Evolutionary conservation across 2,113 vertebrate genomes (phyloP), one percentile per base, ranked within the genome.

Genomic region (Mobula birostris): DNA sequence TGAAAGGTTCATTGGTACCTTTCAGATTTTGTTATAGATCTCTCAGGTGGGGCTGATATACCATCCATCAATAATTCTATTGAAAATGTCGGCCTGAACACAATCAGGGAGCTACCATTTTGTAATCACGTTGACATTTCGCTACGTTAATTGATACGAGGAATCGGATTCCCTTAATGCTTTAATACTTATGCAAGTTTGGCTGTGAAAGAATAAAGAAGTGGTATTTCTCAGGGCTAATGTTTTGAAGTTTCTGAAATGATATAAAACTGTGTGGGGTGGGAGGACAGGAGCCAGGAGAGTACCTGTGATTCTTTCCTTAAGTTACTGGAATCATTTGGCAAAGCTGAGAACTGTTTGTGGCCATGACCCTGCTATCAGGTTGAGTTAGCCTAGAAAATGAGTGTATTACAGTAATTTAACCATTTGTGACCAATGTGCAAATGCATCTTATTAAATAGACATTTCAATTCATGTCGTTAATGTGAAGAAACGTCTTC

Each of bases 401-500:
- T 95, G 94, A 96, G 94, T 95, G 94, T 96, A 94, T 95, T 95
- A 96, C 95, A 95, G 95, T 95, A 95, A 94, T 95, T 96, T 96
- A 96, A 96, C 95, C 95, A 95, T 95, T 96, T 96, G 94, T 95
- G 95, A 95, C 95, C 95, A 95, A 95, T 94, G 95, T 94, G 76
- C 95, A 95, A 97, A 95, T 95, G 95, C 96, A 95, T 96, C 95
- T 96, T 96, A 97, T 97, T 97, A 97, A 97, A 96, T 95, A 96
- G 96, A 96, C 96, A 95, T 96, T 96, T 96, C 95, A 95, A 94
- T 96, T 96, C 95, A 95, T 96, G 95, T 95, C 95, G 96, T 96
- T 97, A 96, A 97, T 97, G 96, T 96, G 96, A 76, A 93, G 72
- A 74, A 93, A 74, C 24, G 68, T 92, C 36, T 74, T 74, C 72